phyloP scores from a whole-genome alignment of 2,888 invertebrate genomes.

The Tetheella fluctuosa region DNA sequence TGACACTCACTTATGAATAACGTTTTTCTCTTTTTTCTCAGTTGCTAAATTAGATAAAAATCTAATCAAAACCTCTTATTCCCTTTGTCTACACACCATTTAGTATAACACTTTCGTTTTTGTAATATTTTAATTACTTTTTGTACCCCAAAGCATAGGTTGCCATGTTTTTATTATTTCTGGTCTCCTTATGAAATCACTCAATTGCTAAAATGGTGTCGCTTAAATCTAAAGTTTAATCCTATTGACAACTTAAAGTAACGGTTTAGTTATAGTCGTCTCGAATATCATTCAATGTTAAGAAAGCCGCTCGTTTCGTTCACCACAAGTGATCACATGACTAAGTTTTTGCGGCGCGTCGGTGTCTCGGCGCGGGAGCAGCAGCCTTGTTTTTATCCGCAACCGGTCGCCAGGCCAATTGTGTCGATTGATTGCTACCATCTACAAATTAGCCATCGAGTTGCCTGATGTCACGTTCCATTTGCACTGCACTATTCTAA shows the following conservation, averaged over 20 bases:
- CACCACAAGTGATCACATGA: conserved; percentile 44
- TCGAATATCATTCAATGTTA: conserved; percentile 10
- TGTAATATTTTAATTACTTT: too few relatives aligned
- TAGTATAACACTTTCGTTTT: too few relatives aligned
- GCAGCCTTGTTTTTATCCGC: conserved; percentile 42
- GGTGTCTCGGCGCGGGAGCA: conserved; percentile 28
- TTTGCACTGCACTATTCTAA: conserved; percentile 33
- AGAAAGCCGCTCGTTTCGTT: conserved; percentile 22
- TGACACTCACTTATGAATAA: too few relatives aligned
- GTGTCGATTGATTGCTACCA: conserved; percentile 49
- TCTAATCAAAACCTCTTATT: too few relatives aligned
- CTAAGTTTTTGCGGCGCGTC: conserved; percentile 27
- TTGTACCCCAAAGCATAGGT: too few relatives aligned
- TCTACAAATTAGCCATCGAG: conserved; percentile 40
- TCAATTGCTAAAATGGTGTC: too few relatives aligned
- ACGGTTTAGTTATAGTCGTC: conserved; percentile 1
- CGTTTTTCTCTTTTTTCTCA: too few relatives aligned
- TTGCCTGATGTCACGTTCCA: conserved; percentile 48
- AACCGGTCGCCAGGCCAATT: conserved; percentile 47
- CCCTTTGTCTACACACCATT: too few relatives aligned
- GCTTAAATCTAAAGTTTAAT: neutral
- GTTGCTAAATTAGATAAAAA: too few relatives aligned
- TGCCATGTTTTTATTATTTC: neutral
- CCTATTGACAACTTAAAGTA: neutral
- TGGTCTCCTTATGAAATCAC: neutral